Base-by-base conservation (phyloP, 2,888 invertebrate species). In the Callyntrura guangdongensis region DNA sequence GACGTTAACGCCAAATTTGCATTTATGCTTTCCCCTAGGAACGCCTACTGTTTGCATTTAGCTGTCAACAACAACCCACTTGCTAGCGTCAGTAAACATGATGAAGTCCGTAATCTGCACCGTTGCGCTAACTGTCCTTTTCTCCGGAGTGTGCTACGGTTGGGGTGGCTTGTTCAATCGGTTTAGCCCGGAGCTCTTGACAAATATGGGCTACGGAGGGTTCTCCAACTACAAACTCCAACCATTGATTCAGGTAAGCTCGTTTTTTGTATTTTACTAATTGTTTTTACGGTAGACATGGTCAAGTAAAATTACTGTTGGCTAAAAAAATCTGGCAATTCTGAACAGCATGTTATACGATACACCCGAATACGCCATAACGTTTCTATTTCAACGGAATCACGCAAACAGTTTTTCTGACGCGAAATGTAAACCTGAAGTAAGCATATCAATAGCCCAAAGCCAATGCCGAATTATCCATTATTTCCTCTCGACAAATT, bases 131-230 rank as follows among this genome's bases (percentile, higher is more conserved):
- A 92, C 92, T 36, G 82, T 93, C 17, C 83, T 92, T 45, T 87
- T 91, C 22, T 81, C 91, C 17, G 92, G 93, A 85, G 88, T 92
- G n/a, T 91, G 92, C 86, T 92, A 92, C 49, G 94, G 93, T 0
- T 94, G 94, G 94, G 94, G 93, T 84, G 97, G 97, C 0, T 96
- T 97, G 36, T 98, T 98, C 95, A 98, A 98, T 95, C 96, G 98
- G 93, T 98, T 98, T 95, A 97, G 97, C 94, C 97, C 97, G n/a
- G 97, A 97, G 95, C 97, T 97, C 97, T 95, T 97, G 67, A 96
- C 97, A 90, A 97, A 97, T 95, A 95, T 97, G 95, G 97, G 97
- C 20, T 97, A 97, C 94, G 97, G 97, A 0, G 96, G 96, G n/a
- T 96, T 96, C 94, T 96, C 96, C 45, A 96, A 96, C 64, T 96